Percentiles rank a stretch among this genome's conserved stretches.
Conservation (phyloP, 1,140 invertebrate genomes). For the Stegodyphus mimosarum region DNA sequence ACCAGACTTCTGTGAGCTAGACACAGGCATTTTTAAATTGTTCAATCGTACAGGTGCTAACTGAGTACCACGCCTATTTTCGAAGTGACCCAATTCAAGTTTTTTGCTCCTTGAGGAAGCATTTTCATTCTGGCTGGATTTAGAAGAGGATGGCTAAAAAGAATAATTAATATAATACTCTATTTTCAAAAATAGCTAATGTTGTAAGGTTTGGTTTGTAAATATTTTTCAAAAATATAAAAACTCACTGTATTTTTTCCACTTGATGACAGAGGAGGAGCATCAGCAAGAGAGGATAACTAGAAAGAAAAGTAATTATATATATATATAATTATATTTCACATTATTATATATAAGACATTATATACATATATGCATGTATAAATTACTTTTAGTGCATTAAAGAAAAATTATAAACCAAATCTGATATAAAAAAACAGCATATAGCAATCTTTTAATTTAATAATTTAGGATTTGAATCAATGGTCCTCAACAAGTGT, state of each 20-base stretch:
- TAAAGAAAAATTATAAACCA: too few species aligned
- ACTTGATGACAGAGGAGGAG: slow-evolving; percentile 37
- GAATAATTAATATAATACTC: background rate
- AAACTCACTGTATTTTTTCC: slow-evolving; percentile 27
- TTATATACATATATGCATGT: too few species aligned
- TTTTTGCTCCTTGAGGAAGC: slow-evolving; percentile 2
- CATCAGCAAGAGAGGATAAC: slow-evolving; percentile 52
- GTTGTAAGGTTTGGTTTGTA: too few species aligned
- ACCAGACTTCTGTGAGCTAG: background rate
- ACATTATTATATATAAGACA: too few species aligned
- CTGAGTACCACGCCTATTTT: slow-evolving; percentile 44
- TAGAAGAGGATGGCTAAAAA: slow-evolving; percentile 3
- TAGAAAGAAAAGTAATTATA: background rate
- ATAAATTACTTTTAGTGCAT: too few species aligned
- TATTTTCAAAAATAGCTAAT: background rate
- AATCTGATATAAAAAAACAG: too few species aligned
- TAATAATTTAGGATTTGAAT: too few species aligned
- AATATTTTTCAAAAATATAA: background rate
- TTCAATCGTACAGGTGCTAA: slow-evolving; percentile 32
- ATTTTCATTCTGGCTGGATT: background rate
- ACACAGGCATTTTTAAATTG: slow-evolving; percentile 35
- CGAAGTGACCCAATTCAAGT: slow-evolving; percentile 25
- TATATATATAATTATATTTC: too few species aligned
- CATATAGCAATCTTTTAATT: too few species aligned
- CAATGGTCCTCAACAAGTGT: too few species aligned